A percentile compares a stretch with the other conserved stretches of the same genome.
phyloP scores from a whole-genome alignment of 2,888 invertebrate species.

The Pristionchus mayeri region DNA sequence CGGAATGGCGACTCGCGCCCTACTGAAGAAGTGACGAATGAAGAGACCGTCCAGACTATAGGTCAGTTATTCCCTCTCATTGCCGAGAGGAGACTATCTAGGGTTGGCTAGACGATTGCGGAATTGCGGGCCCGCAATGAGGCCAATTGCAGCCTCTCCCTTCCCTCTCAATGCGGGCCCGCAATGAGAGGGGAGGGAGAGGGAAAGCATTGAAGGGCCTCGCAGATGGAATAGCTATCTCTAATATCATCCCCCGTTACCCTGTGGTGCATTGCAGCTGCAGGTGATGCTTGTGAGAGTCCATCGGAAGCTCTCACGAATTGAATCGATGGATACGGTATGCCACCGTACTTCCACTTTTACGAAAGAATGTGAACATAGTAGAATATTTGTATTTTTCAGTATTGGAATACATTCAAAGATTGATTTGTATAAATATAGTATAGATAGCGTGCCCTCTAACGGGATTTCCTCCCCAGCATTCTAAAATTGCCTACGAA shows the following conservation, averaged over 20 bases:
- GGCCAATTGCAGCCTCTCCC: no score
- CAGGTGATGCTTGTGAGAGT: neutral
- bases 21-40: neutral
- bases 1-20: constrained; percentile 3
- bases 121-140: no score
- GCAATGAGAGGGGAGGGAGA: no score
- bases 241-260: no score
- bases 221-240: no score
- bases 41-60: neutral
- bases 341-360: neutral
- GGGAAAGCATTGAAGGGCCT: no score
- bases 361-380: neutral
- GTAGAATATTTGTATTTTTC: constrained; percentile 31
- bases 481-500: constrained; percentile 4
- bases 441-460: neutral
- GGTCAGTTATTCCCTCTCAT: constrained; percentile 28
- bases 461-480: neutral
- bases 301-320: neutral
- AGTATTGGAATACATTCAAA: constrained; percentile 32
- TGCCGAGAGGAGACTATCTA: neutral
- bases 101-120: neutral
- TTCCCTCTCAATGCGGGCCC: no score
- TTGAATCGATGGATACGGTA: constrained; percentile 28
- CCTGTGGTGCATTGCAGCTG: neutral
- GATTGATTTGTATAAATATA: constrained; percentile 29